Evolutionary conservation across 2,888 invertebrate genomes (phyloP).

Genomic region (Autographa pulchrina): DNA sequence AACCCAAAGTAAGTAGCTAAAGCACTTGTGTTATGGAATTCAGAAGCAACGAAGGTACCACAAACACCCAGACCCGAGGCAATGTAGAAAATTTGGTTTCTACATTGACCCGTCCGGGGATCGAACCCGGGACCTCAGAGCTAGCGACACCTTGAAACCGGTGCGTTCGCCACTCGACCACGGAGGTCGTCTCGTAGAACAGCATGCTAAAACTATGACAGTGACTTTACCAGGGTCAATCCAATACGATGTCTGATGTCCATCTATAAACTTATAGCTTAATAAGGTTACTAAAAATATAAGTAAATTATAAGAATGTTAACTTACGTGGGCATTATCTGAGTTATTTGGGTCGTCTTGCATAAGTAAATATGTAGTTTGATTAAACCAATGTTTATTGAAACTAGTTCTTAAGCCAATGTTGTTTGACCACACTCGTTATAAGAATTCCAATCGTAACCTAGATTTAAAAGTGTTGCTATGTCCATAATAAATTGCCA

Average conservation of each 20-base stretch:
- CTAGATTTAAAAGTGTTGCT: constrained; percentile 33
- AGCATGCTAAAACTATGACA: too few relatives aligned
- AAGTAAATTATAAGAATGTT: background rate
- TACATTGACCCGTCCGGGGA: too few relatives aligned
- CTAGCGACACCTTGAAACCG: too few relatives aligned
- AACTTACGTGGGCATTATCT: constrained; percentile 13
- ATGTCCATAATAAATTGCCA: constrained; percentile 7
- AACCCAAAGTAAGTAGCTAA: too few relatives aligned
- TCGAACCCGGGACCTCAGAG: too few relatives aligned
- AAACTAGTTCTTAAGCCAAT: constrained; percentile 48
- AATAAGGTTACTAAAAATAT: background rate
- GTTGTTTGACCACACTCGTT: constrained; percentile 33
- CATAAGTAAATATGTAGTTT: constrained; percentile 39
- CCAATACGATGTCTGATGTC: background rate
- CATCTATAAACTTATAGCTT: background rate
- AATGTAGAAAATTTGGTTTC: too few relatives aligned
- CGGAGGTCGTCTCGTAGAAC: too few relatives aligned
- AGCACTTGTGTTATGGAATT: too few relatives aligned
- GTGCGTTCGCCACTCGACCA: too few relatives aligned
- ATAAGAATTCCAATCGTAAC: constrained; percentile 51
- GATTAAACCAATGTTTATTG: constrained; percentile 45
- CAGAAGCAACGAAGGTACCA: too few relatives aligned
- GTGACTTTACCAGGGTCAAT: background rate
- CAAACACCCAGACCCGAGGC: too few relatives aligned
- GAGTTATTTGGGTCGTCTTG: constrained; percentile 35